Conservation (phyloP, 2,113 vertebrate species). For the Craseonycteris thonglongyai region DNA sequence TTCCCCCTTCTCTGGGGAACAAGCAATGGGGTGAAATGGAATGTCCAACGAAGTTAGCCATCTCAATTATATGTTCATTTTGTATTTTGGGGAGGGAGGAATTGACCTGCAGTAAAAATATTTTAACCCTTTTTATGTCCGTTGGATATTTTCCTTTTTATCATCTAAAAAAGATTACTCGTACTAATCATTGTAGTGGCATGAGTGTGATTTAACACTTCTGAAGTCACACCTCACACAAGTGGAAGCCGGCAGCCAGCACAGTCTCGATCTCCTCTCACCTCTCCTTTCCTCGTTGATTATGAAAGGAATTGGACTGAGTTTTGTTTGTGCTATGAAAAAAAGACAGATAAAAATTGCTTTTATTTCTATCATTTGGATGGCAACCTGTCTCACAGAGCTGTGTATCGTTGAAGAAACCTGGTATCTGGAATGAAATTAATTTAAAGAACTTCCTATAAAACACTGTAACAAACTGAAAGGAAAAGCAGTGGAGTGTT, state of each 20-base stretch:
- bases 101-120: slow-evolving; percentile 32
- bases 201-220: slow-evolving; percentile 39
- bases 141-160: slow-evolving; percentile 58
- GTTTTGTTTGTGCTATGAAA: background rate
- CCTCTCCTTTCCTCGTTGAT: background rate
- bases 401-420: no score
- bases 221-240: slow-evolving; percentile 26
- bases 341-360: background rate
- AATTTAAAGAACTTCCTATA: no score
- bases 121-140: slow-evolving; percentile 55
- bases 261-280: background rate
- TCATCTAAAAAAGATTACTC: slow-evolving; percentile 40
- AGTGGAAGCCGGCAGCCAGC: slow-evolving; percentile 5
- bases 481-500: background rate
- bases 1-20: background rate
- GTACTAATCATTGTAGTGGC: slow-evolving; percentile 54
- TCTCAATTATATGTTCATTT: slow-evolving; percentile 45
- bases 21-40: slow-evolving; percentile 13
- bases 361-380: background rate
- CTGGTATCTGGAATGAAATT: no score
- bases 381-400: no score
- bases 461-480: slow-evolving; percentile 49
- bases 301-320: background rate
- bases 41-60: background rate
- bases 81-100: background rate